Conservation (phyloP, 2,797 vertebrate species). For the Lutjanus argentimaculatus region DNA sequence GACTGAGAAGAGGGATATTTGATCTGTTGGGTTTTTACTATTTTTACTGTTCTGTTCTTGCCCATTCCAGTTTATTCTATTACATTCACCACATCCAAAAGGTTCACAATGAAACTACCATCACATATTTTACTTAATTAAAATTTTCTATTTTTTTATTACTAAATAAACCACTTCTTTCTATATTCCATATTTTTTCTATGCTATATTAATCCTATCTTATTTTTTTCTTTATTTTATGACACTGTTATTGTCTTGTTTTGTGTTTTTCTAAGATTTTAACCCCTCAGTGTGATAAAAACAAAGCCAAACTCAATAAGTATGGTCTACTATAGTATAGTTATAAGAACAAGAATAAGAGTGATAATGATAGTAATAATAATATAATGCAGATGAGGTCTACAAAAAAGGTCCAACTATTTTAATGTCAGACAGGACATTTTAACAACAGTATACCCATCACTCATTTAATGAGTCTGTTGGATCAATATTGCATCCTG, state of each 20-base stretch:
- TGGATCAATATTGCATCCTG: too few relatives aligned
- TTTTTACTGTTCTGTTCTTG: not conserved
- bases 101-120: not conserved
- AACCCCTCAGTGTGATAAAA: too few relatives aligned
- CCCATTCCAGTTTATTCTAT: not conserved
- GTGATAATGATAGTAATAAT: too few relatives aligned
- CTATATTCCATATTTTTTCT: not conserved
- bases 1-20: not conserved
- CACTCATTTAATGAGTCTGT: too few relatives aligned
- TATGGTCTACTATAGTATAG: too few relatives aligned
- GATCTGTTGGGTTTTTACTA: not conserved
- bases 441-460: too few relatives aligned
- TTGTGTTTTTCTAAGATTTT: not conserved
- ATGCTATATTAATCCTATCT: not conserved
- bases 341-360: too few relatives aligned
- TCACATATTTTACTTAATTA: not conserved
- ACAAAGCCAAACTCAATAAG: too few relatives aligned
- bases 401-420: too few relatives aligned
- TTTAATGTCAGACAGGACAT: too few relatives aligned
- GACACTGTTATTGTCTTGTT: not conserved
- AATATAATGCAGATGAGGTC: too few relatives aligned
- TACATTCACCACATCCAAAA: not conserved
- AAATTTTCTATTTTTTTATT: not conserved
- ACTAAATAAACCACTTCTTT: not conserved
- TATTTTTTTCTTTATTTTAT: not conserved